phyloP scores from a whole-genome alignment of 2,113 vertebrate genomes.

The Istiophorus platypterus region DNA sequence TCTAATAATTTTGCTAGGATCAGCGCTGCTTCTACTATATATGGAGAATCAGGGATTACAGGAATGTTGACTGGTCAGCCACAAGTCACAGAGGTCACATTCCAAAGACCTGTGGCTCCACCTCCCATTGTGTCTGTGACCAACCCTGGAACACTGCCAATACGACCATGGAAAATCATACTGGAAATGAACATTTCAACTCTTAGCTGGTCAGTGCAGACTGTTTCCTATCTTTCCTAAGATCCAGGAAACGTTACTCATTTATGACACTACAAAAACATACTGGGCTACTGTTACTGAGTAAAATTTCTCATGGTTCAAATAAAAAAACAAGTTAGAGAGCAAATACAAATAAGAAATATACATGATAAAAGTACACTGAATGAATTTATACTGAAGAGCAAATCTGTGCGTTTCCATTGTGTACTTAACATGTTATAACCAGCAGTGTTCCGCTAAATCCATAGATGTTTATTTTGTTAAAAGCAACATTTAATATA shows the following conservation, averaged over 20 bases:
- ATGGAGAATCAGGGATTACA: conserved; percentile 42
- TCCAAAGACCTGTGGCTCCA: conserved; percentile 79
- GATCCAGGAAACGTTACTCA: conserved; percentile 35
- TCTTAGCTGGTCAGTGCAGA: conserved; percentile 28
- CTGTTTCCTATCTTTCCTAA: conserved; percentile 29
- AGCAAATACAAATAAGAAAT: background rate
- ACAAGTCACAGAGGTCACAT: conserved; percentile 79
- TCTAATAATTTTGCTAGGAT: conserved; percentile 22
- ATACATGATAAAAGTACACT: background rate
- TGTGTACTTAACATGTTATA: background rate
- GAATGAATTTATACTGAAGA: background rate
- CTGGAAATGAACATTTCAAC: conserved; percentile 71
- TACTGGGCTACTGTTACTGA: conserved; percentile 8
- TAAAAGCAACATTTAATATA: background rate
- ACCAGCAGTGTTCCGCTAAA: background rate
- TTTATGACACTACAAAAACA: background rate
- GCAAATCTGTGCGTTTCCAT: background rate
- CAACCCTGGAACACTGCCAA: conserved; percentile 59
- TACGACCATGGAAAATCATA: conserved; percentile 42
- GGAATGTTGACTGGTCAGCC: conserved; percentile 68
- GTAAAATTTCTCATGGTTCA: background rate
- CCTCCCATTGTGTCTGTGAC: conserved; percentile 83
- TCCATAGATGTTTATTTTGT: background rate
- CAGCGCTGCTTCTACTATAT: conserved; percentile 17
- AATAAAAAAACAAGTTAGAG: background rate